Evolutionary conservation across 2,888 invertebrate genomes (phyloP), one percentile per base, ranked within the genome.

Genomic region (Ethmia dodecea): DNA sequence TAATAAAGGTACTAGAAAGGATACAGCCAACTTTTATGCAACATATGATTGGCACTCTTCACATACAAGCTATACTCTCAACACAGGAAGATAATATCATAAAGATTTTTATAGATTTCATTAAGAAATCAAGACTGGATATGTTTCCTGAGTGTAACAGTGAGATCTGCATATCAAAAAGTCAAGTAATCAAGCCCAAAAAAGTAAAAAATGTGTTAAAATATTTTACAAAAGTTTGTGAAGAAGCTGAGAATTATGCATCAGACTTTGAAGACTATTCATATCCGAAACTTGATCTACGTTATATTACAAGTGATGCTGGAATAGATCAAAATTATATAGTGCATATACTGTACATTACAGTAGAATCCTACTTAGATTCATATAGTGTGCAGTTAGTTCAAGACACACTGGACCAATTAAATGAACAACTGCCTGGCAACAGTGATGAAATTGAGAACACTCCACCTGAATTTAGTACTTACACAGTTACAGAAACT

Each of bases 1-100:
- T 79, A 22, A 44, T 60, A 22, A 72, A 52, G 28, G 61, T 81
- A 48, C 41, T 84, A 25, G 66, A 75, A 48, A 61, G 47, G 37
- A 70, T 84, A 37, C 60, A 80, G 50, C 83, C 83, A 35, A 47
- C 61, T 25, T 79, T 60, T 42, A 76, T 84, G 75, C 68, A 54
- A 44, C 56, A 72, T 33, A 43, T 71, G 2, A 47, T 86, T 27
- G 77, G 74, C 14, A 43, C 51, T 22, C 20, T 60, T 20, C 66
- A 73, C 41, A 24, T 71, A 10, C 55, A 70, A 37, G 51, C 48
- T n/a, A 30, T 77, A 31, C 47, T 75, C 0, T 33, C 43, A 6
- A 57, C 57, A 20, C 35, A 62, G 16, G 68, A 74, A 40, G 47
- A 53, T 4, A 61, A 75, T 43, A 56, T 77, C 11, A 52, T 77